Evolutionary conservation across 2,113 vertebrate species (phyloP), one percentile per base, ranked within the genome.

Genomic region (Casuarius casuarius): DNA sequence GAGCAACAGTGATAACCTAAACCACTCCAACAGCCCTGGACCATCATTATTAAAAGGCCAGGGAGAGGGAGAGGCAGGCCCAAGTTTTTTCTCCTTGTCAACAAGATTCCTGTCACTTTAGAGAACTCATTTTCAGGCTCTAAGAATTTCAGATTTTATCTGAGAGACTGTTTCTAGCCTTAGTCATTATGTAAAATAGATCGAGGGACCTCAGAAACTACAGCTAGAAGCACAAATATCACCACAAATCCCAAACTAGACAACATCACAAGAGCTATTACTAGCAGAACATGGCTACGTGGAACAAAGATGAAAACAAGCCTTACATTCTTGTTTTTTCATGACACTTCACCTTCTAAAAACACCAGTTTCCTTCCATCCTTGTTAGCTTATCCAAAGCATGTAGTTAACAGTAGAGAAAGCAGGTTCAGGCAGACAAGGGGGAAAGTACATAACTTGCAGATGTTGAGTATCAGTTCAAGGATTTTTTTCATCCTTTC

Each of bases 311-410:
- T 66, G 71, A 71, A 91, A 95, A 82, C 61, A 73, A 94, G 89
- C 87, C 95, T 96, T 95, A 96, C 92, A 89, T 93, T 93, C 80
- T 84, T 78, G 51, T 17, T 33, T 85, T 94, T 72, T 93, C 92
- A 87, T 72, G 73, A 52, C 62, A 95, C 80, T 96, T 89, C 90
- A 94, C 86, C 70, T 95, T 95, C 62, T 94, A 82, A 73, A 84
- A 90, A 44, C 73, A 93, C 14, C 77, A 61, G 66, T 35, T 59
- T 68, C 62, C 91, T 84, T 35, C 59, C 92, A 76, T 97, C 84
- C 95, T 89, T 49, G 81, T 76, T 87, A 96, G 84, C 80, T 96
- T 94, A 89, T 96, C 95, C 95, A 95, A 91, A 90, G 77, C 70
- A 89, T 1, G 84, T 42, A 89, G 91, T 52, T 89, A 97, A 89